Evolutionary conservation across 1,140 invertebrate species (phyloP).

Genomic region (Drosophila lacteicornis): DNA sequence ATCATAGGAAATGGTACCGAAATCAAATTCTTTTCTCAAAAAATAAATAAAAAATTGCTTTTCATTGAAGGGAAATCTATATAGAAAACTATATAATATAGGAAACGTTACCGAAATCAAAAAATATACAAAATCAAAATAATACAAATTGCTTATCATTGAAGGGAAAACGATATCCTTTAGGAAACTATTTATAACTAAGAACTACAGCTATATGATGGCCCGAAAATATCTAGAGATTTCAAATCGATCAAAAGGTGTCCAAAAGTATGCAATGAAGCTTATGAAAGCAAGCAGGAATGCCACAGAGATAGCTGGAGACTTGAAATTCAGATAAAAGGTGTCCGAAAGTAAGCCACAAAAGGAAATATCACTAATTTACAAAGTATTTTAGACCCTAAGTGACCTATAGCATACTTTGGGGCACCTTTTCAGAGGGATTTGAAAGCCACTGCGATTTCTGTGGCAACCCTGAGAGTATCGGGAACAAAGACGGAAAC

Average conservation of each 20-base stretch:
- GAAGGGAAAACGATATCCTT: neutral
- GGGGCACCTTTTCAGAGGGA: neutral
- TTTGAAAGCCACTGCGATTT: neutral
- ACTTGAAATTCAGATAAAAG: neutral
- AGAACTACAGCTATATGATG: no score
- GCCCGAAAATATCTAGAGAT: no score
- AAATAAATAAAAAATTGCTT: neutral
- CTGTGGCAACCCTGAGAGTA: neutral
- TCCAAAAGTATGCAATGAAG: neutral
- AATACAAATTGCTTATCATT: neutral
- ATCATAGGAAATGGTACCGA: no score
- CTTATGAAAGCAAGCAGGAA: neutral
- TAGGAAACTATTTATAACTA: no score
- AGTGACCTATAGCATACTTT: neutral
- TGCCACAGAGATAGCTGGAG: neutral
- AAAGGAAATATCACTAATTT: neutral
- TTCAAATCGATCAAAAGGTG: no score
- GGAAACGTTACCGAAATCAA: no score
- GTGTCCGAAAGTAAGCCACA: neutral
- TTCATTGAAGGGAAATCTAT: neutral
- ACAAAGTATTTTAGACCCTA: no score
- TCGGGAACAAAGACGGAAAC: no score
- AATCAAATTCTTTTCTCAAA: neutral
- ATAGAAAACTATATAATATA: no score
- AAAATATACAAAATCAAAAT: neutral